Conservation (phyloP, 2,888 invertebrate species). For the Vesta saturnalis region DNA sequence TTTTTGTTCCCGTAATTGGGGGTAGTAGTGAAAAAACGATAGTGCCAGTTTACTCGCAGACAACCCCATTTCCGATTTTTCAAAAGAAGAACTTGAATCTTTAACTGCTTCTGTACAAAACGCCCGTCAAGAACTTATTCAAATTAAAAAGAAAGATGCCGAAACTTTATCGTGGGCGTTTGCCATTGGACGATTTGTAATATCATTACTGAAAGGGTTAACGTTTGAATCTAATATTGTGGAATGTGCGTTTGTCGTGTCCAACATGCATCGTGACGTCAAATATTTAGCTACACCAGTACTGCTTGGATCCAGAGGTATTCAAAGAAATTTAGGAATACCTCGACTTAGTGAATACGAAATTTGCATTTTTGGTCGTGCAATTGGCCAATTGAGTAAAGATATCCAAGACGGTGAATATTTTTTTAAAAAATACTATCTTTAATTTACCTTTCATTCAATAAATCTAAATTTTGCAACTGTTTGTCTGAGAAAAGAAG, state of each 20-base stretch:
- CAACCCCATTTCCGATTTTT: slow-evolving; percentile 63
- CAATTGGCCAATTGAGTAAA: slow-evolving; percentile 49
- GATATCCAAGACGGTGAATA: slow-evolving; percentile 55
- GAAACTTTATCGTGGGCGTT: slow-evolving; percentile 71
- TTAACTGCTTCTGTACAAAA: slow-evolving; percentile 59
- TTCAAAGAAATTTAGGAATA: slow-evolving; percentile 56
- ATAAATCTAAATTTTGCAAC: too few relatives aligned
- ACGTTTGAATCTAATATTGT: slow-evolving; percentile 54
- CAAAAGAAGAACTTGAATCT: slow-evolving; percentile 37
- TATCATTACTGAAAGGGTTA: slow-evolving; percentile 67
- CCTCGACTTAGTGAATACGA: slow-evolving; percentile 57
- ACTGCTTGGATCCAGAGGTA: slow-evolving; percentile 55
- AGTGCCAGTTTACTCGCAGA: slow-evolving; percentile 80
- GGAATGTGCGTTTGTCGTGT: slow-evolving; percentile 57
- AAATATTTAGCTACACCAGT: slow-evolving; percentile 58
- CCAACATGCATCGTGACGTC: slow-evolving; percentile 51
- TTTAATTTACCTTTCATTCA: too few relatives aligned
- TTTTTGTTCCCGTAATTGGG: slow-evolving; percentile 79
- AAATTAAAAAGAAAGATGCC: slow-evolving; percentile 70
- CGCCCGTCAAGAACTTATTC: slow-evolving; percentile 72
- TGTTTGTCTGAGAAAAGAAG: too few relatives aligned
- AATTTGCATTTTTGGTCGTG: slow-evolving; percentile 55
- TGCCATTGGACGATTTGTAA: slow-evolving; percentile 70
- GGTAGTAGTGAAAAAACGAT: slow-evolving; percentile 80
- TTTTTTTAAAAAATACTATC: background rate